phyloP scores from a whole-genome alignment of 1,140 invertebrate species.

The Orius laevigatus region DNA sequence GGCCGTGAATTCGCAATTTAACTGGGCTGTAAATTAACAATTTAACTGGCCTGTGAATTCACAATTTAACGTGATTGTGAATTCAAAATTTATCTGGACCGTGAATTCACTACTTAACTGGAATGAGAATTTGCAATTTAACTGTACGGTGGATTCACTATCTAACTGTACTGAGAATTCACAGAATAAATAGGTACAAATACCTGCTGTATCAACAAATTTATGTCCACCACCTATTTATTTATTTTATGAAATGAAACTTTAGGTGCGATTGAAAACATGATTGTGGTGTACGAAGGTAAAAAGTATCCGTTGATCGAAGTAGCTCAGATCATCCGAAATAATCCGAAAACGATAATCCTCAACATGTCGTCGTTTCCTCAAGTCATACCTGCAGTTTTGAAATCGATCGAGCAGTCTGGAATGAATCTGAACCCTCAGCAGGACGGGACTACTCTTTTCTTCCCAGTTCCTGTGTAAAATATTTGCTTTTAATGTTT shows the following conservation, averaged over 20 bases:
- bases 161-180: too few relatives aligned
- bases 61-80: too few relatives aligned
- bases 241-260: constrained; percentile 12
- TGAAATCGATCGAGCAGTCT: constrained; percentile 56
- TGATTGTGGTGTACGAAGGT: constrained; percentile 58
- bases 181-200: too few relatives aligned
- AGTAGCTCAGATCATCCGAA: constrained; percentile 70
- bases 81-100: too few relatives aligned
- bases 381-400: constrained; percentile 58
- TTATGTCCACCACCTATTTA: background rate
- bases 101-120: too few relatives aligned
- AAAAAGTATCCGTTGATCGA: constrained; percentile 74
- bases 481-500: too few relatives aligned
- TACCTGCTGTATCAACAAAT: background rate
- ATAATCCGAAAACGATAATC: constrained; percentile 70
- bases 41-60: too few relatives aligned
- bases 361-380: constrained; percentile 71
- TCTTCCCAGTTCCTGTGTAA: constrained; percentile 75
- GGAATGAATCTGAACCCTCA: constrained; percentile 89
- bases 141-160: too few relatives aligned
- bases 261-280: constrained; percentile 55
- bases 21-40: too few relatives aligned
- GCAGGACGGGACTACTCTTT: constrained; percentile 80
- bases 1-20: too few relatives aligned
- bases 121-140: too few relatives aligned